Evolutionary conservation across 2,797 vertebrate genomes (phyloP).

Genomic region (Leontopithecus rosalia): DNA sequence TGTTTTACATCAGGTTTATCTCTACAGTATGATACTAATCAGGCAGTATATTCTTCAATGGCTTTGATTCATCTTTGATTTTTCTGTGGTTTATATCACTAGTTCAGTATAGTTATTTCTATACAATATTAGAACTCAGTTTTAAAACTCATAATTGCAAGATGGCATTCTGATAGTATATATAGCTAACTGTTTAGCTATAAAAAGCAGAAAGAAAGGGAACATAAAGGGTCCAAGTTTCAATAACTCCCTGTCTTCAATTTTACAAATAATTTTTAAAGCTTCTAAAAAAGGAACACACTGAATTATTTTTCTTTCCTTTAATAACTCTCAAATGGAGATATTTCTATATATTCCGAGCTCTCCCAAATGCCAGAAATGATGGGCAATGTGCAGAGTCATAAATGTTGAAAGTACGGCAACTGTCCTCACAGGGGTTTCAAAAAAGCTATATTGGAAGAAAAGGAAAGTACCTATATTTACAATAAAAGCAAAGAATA

Average conservation of each 20-base stretch:
- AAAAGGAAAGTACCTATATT: background rate
- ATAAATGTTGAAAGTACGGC: background rate
- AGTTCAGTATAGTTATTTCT: constrained; percentile 18
- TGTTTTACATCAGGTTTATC: constrained; percentile 24
- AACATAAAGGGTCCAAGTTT: background rate
- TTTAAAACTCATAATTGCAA: constrained; percentile 27
- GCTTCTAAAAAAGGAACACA: background rate
- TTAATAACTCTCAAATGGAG: background rate
- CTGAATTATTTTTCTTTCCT: background rate
- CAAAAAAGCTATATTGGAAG: background rate
- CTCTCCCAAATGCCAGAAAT: background rate
- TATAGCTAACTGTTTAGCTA: background rate
- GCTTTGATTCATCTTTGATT: constrained; percentile 47
- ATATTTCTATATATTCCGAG: background rate
- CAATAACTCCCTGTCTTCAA: background rate
- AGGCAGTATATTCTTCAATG: background rate
- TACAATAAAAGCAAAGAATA: background rate
- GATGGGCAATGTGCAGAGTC: background rate
- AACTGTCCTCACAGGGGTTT: background rate
- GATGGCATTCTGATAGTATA: background rate
- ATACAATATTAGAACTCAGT: background rate
- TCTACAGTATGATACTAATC: background rate
- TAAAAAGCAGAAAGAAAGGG: background rate
- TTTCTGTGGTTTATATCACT: constrained; percentile 30
- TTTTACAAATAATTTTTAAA: constrained; percentile 43